Evolutionary conservation across 2,797 vertebrate species (phyloP).

Genomic region (Sebastolobus alascanus): DNA sequence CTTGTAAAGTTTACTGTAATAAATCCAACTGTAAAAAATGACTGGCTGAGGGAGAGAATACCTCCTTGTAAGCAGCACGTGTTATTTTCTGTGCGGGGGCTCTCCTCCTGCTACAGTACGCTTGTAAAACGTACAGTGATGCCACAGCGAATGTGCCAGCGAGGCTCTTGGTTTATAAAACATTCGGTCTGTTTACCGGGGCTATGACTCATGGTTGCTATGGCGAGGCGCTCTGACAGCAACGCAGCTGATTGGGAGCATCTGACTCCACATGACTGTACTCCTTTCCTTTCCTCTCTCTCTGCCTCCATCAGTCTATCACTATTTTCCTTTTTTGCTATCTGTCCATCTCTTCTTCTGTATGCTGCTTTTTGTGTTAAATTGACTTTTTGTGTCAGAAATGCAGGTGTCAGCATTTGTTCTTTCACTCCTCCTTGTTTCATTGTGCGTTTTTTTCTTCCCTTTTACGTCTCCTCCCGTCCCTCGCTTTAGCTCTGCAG

Average conservation of each 20-base stretch:
- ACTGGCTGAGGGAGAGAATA: neutral
- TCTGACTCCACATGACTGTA: conserved; percentile 73
- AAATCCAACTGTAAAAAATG: conserved; percentile 14
- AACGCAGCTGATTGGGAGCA: conserved; percentile 71
- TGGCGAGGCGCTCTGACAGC: conserved; percentile 70
- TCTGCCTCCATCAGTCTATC: conserved; percentile 8
- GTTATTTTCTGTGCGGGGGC: neutral
- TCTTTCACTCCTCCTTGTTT: neutral
- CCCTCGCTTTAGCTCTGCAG: neutral
- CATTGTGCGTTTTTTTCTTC: neutral
- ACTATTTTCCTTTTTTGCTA: neutral
- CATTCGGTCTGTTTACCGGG: conserved; percentile 58
- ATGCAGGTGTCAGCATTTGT: neutral
- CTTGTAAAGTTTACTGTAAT: neutral
- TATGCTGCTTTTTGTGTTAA: neutral
- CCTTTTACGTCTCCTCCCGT: neutral
- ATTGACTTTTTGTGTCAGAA: neutral
- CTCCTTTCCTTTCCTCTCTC: conserved; percentile 27
- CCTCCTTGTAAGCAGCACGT: neutral
- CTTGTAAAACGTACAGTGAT: conserved; percentile 30
- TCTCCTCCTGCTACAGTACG: conserved; percentile 10
- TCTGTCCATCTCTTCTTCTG: neutral
- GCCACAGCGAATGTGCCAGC: conserved; percentile 26
- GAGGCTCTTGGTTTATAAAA: conserved; percentile 43
- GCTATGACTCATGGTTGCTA: conserved; percentile 78